A percentile compares a stretch with the other conserved stretches of the same genome.
Evolutionary conservation across 2,113 vertebrate species (phyloP).

Genomic region (Prunella himalayana): DNA sequence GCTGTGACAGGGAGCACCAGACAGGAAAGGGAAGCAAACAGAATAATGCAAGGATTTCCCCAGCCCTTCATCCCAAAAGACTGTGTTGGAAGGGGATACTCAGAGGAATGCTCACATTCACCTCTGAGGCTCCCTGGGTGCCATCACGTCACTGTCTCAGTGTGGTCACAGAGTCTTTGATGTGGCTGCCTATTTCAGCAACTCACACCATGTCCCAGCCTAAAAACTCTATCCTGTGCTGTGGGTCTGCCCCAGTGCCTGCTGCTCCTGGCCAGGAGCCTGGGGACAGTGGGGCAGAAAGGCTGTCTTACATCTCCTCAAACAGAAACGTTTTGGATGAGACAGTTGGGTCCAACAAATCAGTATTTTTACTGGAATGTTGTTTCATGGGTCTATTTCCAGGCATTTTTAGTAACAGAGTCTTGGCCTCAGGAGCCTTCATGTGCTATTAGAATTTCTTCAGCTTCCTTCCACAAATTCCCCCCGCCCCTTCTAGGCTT

Average conservation of each 20-base stretch:
- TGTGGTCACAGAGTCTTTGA: not conserved
- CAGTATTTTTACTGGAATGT: not conserved
- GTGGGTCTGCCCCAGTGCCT: not conserved
- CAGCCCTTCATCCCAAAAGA: not conserved
- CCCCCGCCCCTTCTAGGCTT: rapidly evolving
- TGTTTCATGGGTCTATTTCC: not conserved
- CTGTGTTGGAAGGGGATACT: not conserved
- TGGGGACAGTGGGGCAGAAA: not conserved
- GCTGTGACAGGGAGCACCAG: not conserved
- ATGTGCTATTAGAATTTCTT: not conserved
- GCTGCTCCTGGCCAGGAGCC: not conserved
- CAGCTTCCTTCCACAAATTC: not conserved
- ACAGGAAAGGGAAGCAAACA: not conserved
- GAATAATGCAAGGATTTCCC: not conserved
- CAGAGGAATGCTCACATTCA: not conserved
- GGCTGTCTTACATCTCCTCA: not conserved
- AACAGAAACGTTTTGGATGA: not conserved
- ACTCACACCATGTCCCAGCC: not conserved
- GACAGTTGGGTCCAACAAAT: not conserved
- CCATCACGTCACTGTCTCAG: not conserved
- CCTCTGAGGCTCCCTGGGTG: not conserved
- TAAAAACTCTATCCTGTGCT: not conserved
- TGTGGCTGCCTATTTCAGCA: not conserved
- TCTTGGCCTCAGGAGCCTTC: not conserved
- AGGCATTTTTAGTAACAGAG: not conserved